phyloP scores from a whole-genome alignment of 1,140 invertebrate species.

The Metaphire vulgaris region DNA sequence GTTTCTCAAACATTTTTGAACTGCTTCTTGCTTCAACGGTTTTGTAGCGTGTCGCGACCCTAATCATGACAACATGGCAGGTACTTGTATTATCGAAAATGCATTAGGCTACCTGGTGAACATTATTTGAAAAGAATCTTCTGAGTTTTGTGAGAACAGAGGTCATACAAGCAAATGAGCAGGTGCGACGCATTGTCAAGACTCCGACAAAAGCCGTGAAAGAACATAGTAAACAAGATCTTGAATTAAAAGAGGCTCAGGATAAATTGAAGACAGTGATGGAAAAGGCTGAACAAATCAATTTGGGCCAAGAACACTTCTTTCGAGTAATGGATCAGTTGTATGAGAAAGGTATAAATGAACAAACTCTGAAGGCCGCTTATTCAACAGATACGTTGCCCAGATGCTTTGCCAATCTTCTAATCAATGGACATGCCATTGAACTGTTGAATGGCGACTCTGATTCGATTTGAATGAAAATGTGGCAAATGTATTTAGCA shows the following conservation, averaged over 20 bases:
- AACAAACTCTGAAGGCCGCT: neutral
- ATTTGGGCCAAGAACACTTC: neutral
- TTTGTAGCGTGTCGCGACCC: no score
- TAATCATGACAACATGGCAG: no score
- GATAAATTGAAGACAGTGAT: neutral
- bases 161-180: neutral
- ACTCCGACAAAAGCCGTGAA: neutral
- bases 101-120: no score
- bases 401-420: neutral
- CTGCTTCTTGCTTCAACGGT: no score
- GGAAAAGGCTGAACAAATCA: neutral
- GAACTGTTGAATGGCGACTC: no score
- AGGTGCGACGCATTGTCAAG: neutral
- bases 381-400: neutral
- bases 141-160: neutral
- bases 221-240: neutral
- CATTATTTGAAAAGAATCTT: no score
- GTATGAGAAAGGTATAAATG: neutral
- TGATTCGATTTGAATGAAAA: no score
- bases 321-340: neutral
- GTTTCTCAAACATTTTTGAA: no score
- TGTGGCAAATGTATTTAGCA: no score
- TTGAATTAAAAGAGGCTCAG: neutral
- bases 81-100: no score
- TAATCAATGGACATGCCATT: conserved; percentile 10